A percentile compares a stretch with the other conserved stretches of the same genome.
Evolutionary conservation across 1,140 invertebrate genomes (phyloP).

Genomic region (Brachionus rotundiformis): DNA sequence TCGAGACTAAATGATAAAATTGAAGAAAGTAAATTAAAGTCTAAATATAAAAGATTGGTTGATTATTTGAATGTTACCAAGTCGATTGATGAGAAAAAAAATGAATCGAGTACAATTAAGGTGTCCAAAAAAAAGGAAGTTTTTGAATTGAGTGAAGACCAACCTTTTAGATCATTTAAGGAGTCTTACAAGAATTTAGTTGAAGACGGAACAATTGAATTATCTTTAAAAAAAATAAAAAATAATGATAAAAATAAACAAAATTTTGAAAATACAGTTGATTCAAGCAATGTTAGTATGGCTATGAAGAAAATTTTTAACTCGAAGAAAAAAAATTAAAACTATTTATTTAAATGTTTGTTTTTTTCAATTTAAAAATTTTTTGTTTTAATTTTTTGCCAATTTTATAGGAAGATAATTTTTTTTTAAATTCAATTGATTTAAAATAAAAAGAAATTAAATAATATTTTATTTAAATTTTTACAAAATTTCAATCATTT

Average conservation of each 20-base stretch:
- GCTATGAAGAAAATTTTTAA: slow-evolving; percentile 4
- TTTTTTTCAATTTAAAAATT: background rate
- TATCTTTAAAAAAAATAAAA: slow-evolving; percentile 5
- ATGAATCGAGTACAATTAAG: background rate
- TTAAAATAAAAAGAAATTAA: background rate
- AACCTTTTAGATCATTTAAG: background rate
- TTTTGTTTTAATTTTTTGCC: background rate
- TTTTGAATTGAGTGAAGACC: too few relatives aligned
- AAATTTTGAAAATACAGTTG: background rate
- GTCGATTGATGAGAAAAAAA: background rate
- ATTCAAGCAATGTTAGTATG: background rate
- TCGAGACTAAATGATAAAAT: background rate
- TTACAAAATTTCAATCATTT: too few relatives aligned
- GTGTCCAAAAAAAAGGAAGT: background rate
- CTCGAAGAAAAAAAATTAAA: slow-evolving; percentile 5
- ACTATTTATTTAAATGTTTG: background rate
- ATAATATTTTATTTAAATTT: background rate
- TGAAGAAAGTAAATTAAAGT: background rate
- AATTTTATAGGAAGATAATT: slow-evolving; percentile 11
- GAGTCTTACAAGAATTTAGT: background rate
- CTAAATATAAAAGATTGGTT: background rate
- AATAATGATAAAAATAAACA: background rate
- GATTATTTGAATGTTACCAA: slow-evolving; percentile 5
- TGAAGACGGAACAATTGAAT: slow-evolving; percentile 17
- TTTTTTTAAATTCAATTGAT: background rate